These are phyloP conservation scores for Anguilla japonica DNA, from an alignment of 2,113 vertebrate genomes.

Conservation along the genomic window DNA sequence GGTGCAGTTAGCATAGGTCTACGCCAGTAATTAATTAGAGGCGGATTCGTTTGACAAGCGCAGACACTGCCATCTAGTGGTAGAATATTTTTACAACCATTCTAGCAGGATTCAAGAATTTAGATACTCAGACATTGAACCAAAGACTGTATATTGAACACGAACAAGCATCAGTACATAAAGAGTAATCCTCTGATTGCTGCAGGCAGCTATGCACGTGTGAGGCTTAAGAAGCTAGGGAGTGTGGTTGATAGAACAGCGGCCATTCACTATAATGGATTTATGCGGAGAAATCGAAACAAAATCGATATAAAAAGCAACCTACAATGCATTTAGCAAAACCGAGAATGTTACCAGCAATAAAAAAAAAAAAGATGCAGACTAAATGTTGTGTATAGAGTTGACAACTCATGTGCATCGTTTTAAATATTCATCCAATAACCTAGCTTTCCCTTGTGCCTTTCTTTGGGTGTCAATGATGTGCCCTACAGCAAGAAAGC, in stretches of 20 bases:
- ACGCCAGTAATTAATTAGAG: neutral
- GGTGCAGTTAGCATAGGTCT: neutral
- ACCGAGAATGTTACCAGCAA: neutral
- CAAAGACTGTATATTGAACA: too few relatives aligned
- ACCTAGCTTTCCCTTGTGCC: too few relatives aligned
- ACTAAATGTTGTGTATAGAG: neutral
- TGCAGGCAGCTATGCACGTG: too few relatives aligned
- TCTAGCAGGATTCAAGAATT: neutral
- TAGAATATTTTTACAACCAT: neutral
- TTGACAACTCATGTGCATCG: neutral
- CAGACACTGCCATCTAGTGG: conserved; percentile 6
- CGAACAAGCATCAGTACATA: neutral
- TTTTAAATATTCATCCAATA: neutral
- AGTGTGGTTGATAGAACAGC: too few relatives aligned
- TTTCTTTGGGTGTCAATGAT: too few relatives aligned
- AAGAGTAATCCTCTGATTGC: neutral
- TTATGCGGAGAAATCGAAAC: neutral
- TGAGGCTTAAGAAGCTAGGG: neutral
- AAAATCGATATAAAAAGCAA: neutral
- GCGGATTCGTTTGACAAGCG: neutral
- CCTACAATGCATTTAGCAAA: neutral
- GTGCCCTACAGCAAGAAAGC: too few relatives aligned
- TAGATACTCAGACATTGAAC: neutral
- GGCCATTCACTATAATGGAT: too few relatives aligned
- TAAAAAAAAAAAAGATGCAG: neutral